These are phyloP conservation scores for Schizothorax lantsangensis DNA, from an alignment of 2,797 vertebrate species.

Conservation along the genomic window DNA sequence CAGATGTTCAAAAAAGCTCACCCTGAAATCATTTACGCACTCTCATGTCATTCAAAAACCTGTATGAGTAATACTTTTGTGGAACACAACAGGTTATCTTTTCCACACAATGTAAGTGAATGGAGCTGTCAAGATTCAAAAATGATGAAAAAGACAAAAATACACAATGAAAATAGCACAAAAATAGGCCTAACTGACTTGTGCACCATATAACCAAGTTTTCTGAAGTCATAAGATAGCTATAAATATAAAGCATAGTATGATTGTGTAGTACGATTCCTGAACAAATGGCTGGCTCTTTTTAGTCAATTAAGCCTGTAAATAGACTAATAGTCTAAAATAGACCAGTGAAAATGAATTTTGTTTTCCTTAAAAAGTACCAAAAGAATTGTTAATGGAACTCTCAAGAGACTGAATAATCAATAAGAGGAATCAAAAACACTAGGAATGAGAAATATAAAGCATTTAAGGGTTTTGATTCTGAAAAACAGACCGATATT, in stretches of 20 bases:
- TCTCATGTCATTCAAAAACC: neutral
- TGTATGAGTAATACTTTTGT: neutral
- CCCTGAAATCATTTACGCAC: neutral
- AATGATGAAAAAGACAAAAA: neutral
- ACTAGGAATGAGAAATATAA: neutral
- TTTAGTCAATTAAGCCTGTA: neutral
- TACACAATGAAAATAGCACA: neutral
- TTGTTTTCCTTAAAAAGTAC: neutral
- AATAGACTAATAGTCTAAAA: neutral
- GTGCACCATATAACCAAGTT: too few species aligned
- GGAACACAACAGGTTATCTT: neutral
- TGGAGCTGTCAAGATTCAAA: neutral
- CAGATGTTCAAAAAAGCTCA: slow-evolving; percentile 21
- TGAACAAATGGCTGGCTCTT: neutral
- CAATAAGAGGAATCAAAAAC: neutral
- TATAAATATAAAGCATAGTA: neutral
- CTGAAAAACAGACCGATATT: neutral
- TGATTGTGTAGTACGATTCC: neutral
- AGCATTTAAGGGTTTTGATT: neutral
- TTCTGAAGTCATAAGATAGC: neutral
- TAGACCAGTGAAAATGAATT: neutral
- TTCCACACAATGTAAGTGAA: neutral
- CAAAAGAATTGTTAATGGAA: neutral
- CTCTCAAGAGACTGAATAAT: neutral
- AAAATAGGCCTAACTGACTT: neutral